A percentile compares a stretch with the other conserved stretches of the same genome.
Evolutionary conservation across 2,797 vertebrate species (phyloP).

Genomic region (Salmo trutta): DNA sequence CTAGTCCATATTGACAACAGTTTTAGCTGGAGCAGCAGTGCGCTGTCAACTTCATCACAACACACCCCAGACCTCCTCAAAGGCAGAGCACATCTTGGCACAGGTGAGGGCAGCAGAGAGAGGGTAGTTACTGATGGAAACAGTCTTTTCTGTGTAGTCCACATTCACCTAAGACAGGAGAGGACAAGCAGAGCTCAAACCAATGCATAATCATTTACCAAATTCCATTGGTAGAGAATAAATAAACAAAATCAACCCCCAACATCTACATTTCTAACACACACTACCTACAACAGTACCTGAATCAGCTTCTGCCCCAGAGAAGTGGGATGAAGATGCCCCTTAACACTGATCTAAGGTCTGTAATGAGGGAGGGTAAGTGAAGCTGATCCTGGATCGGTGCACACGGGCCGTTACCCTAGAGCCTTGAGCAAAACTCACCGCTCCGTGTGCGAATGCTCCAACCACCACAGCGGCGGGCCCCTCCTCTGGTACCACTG

Average conservation of each 20-base stretch:
- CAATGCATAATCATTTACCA: not conserved
- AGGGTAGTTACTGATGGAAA: slow-evolving; percentile 97
- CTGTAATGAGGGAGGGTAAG: not conserved
- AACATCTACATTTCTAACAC: not conserved
- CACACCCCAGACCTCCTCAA: slow-evolving; percentile 94
- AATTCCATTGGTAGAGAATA: not conserved
- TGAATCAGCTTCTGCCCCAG: not conserved
- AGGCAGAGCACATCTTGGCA: slow-evolving; percentile 93
- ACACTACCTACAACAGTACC: not conserved
- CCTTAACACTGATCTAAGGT: not conserved
- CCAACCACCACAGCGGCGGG: slow-evolving; percentile 89
- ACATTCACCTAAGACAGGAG: slow-evolving; percentile 79
- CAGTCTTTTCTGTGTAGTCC: slow-evolving; percentile 90
- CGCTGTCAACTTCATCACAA: slow-evolving; percentile 65
- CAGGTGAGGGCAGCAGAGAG: slow-evolving; percentile 95
- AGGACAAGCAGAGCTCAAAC: not conserved
- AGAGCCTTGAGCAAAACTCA: slow-evolving; percentile 62
- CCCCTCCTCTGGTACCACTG: slow-evolving; percentile 82
- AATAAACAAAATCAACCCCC: not conserved
- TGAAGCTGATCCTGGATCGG: not conserved
- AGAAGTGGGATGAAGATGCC: not conserved
- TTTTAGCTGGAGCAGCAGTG: slow-evolving; percentile 20
- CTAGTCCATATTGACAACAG: slow-evolving; percentile 12
- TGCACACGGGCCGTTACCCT: not conserved
- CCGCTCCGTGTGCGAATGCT: slow-evolving; percentile 93